These are phyloP conservation scores for Lepidothrix coronata DNA, from an alignment of 2,113 vertebrate genomes.

Conservation along the genomic window DNA sequence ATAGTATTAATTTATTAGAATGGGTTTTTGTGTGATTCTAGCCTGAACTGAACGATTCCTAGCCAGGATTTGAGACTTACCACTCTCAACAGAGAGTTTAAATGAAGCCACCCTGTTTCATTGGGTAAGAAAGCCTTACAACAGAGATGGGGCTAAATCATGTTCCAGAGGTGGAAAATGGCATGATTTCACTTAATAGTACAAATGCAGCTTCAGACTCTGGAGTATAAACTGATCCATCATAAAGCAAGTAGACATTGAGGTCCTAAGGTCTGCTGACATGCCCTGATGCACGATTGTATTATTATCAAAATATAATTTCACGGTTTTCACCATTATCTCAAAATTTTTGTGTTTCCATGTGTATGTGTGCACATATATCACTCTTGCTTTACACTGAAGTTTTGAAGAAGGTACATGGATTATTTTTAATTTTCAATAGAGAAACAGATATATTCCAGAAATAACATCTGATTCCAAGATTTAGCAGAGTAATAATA, in stretches of 20 bases:
- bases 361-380: background rate
- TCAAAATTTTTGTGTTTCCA: background rate
- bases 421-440: background rate
- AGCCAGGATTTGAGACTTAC: background rate
- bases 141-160: background rate
- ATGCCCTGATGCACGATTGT: background rate
- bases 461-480: background rate
- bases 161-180: background rate
- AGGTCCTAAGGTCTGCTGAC: background rate
- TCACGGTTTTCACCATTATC: background rate
- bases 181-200: background rate
- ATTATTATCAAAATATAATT: background rate
- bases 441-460: background rate
- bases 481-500: background rate
- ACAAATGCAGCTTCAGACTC: background rate
- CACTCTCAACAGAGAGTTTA: background rate
- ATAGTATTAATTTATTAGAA: background rate
- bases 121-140: background rate
- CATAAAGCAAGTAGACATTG: background rate
- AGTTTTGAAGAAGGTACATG: background rate
- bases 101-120: fast-evolving
- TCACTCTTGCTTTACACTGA: background rate
- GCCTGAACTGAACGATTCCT: background rate
- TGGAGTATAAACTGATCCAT: background rate
- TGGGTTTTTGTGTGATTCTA: background rate